Conservation (phyloP, 2,797 vertebrate genomes). For the Hemibagrus guttatus region DNA sequence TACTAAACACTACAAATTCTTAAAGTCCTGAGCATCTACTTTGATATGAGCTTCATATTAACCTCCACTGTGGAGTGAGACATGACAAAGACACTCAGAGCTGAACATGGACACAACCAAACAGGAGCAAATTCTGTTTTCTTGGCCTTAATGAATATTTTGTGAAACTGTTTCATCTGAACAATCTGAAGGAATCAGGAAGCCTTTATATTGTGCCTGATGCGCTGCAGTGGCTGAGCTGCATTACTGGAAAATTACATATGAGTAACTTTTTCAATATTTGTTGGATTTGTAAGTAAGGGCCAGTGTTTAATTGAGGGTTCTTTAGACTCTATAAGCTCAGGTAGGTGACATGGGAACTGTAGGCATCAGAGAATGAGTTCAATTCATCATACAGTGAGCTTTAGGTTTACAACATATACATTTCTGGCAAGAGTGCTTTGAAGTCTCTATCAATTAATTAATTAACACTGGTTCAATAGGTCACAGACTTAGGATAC, state of each 20-base stretch:
- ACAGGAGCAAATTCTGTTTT: no score
- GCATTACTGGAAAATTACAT: background rate
- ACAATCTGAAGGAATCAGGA: background rate
- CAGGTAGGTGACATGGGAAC: background rate
- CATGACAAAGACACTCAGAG: no score
- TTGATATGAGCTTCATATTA: no score
- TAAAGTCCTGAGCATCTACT: no score
- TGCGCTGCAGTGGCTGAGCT: background rate
- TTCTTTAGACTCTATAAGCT: background rate
- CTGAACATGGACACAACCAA: background rate
- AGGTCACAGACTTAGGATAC: no score
- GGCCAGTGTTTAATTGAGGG: background rate
- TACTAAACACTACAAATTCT: no score
- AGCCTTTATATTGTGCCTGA: background rate
- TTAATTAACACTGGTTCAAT: no score
- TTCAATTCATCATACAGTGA: background rate
- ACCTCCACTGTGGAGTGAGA: no score
- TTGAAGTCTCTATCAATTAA: no score
- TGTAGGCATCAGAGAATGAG: background rate
- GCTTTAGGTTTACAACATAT: background rate
- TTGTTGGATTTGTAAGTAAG: background rate
- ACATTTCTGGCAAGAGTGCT: no score
- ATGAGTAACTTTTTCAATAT: no score
- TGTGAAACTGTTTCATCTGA: background rate
- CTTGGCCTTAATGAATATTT: background rate